A percentile compares a stretch with the other conserved stretches of the same genome.
These are phyloP conservation scores for Ruditapes philippinarum DNA, from an alignment of 1,140 invertebrate species.

Conservation along the genomic window DNA sequence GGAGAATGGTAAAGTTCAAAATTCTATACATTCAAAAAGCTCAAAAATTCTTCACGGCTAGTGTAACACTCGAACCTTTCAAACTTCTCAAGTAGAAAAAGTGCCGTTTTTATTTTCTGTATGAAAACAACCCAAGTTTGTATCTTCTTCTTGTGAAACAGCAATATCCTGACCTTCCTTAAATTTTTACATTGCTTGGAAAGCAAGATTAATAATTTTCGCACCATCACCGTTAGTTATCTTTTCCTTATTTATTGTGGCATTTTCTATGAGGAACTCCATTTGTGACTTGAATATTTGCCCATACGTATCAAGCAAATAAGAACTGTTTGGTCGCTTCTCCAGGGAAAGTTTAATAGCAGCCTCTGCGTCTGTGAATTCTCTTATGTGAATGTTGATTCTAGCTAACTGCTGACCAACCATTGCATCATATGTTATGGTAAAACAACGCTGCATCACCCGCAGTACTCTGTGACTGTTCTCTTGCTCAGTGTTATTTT, in stretches of 20 bases:
- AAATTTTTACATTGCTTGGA: conserved; percentile 27
- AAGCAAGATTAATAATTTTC: conserved; percentile 36
- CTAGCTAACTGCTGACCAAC: conserved; percentile 54
- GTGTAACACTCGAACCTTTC: not conserved
- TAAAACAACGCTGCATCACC: conserved; percentile 25
- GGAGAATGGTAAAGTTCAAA: not conserved
- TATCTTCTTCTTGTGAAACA: not conserved
- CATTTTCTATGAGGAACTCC: not conserved
- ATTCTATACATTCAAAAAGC: not conserved
- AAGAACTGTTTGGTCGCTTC: not conserved
- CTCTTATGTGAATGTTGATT: conserved; percentile 31
- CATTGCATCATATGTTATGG: conserved; percentile 33
- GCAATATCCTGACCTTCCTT: not conserved
- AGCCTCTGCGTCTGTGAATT: conserved; percentile 5
- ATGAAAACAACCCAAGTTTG: conserved; percentile 34
- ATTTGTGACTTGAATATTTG: conserved; percentile 44
- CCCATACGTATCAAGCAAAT: conserved; percentile 47
- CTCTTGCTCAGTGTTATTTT: not conserved
- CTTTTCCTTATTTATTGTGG: not conserved
- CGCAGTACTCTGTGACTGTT: not conserved
- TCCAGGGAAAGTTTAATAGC: not conserved
- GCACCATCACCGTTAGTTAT: not conserved
- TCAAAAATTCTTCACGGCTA: not conserved
- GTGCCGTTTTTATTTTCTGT: conserved; percentile 43
- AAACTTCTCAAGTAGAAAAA: conserved; percentile 37